These are phyloP conservation scores for Athetis lepigone DNA, from an alignment of 2,888 invertebrate genomes.

Conservation along the genomic window DNA sequence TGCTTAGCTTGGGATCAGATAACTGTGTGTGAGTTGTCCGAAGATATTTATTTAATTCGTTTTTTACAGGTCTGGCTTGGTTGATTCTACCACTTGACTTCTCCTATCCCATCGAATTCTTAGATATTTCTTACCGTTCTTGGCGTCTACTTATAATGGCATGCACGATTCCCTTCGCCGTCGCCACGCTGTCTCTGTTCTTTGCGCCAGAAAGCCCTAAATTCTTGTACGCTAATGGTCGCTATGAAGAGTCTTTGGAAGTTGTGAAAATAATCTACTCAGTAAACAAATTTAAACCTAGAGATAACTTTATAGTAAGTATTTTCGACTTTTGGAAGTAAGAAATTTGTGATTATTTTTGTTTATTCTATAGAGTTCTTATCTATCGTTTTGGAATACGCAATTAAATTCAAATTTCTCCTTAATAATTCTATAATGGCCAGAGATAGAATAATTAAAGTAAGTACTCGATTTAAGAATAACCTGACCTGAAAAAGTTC, in stretches of 20 bases:
- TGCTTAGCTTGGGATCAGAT: too few relatives aligned
- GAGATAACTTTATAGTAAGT: slow-evolving; percentile 79
- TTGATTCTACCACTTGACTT: slow-evolving; percentile 92
- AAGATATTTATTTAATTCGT: too few relatives aligned
- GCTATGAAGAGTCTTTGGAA: slow-evolving; percentile 90
- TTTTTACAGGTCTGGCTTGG: slow-evolving; percentile 91
- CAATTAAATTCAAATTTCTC: neutral
- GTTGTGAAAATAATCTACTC: slow-evolving; percentile 81
- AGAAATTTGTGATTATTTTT: neutral
- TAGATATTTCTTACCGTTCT: slow-evolving; percentile 91
- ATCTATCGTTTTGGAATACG: neutral
- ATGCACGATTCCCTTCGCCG: slow-evolving; percentile 91
- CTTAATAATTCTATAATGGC: neutral
- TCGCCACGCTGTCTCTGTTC: slow-evolving; percentile 90
- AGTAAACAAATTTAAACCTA: slow-evolving; percentile 73
- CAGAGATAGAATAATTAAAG: neutral
- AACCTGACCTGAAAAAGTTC: neutral
- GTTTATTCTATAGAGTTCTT: neutral
- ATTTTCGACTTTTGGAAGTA: neutral
- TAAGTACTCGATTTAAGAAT: neutral
- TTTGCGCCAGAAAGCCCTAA: slow-evolving; percentile 95
- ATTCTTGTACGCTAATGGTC: slow-evolving; percentile 92
- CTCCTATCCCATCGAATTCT: slow-evolving; percentile 78
- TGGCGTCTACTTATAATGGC: slow-evolving; percentile 94
- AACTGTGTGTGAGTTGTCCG: too few relatives aligned